Conservation (phyloP, 2,797 vertebrate species). For the Arremon brunneinucha region DNA sequence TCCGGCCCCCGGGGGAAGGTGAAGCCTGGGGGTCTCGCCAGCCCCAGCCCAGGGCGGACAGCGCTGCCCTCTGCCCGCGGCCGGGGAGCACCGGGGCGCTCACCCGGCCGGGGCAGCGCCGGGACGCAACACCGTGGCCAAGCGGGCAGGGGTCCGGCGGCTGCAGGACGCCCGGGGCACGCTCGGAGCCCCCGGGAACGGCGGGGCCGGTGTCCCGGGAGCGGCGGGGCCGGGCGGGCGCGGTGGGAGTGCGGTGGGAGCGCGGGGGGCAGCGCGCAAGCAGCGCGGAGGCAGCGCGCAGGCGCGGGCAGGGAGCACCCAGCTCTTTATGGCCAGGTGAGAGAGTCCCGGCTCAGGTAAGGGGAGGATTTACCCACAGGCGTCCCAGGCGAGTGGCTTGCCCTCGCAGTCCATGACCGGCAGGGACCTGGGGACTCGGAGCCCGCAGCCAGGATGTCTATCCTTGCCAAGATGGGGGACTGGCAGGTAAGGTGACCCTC, state of each 20-base stretch:
- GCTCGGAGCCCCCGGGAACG: not conserved
- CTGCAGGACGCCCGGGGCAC: not conserved
- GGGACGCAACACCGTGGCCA: not conserved
- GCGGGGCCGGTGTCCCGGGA: not conserved
- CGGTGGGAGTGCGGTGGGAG: not conserved
- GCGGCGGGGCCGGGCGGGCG: not conserved
- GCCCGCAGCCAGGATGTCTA: conserved; percentile 84
- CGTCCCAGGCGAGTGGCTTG: conserved; percentile 79
- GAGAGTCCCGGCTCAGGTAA: conserved; percentile 86
- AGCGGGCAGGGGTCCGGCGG: not conserved
- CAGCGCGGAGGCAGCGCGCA: conserved; percentile 79
- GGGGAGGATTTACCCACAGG: conserved; percentile 82
- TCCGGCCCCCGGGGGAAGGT: accelerated
- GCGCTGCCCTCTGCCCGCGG: not conserved
- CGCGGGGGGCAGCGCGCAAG: conserved; percentile 57
- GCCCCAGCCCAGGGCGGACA: not conserved
- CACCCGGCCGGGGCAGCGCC: not conserved
- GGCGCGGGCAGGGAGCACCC: conserved; percentile 87
- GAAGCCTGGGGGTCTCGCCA: not conserved
- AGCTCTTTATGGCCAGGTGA: conserved; percentile 93
- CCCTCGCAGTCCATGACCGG: conserved; percentile 76
- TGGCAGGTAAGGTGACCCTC: conserved; percentile 87
- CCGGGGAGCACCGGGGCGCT: too few species aligned
- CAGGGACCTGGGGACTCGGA: conserved; percentile 74
- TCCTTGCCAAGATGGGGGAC: conserved; percentile 93